Base-by-base conservation (phyloP, 1,140 invertebrate genomes). In the Pogonomyrmex californicus region DNA sequence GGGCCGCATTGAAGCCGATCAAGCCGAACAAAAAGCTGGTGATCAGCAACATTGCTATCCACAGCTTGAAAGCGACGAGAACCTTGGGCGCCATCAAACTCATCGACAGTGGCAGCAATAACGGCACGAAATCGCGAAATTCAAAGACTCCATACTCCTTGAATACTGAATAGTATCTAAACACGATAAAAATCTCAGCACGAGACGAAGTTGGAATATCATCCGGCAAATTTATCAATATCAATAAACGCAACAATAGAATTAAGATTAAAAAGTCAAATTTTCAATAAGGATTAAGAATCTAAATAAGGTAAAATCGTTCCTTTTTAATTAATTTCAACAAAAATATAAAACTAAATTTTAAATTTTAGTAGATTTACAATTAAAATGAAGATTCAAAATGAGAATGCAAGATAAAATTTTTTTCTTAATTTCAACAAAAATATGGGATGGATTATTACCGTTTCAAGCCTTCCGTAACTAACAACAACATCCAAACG, bases 1-100 rank as follows among this genome's bases (percentile, higher is more conserved):
- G 98, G 51, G 97, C 97, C 4, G 97, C 98, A 93, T 97, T 98
- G 0, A 98, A 86, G 4, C 97, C 98, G 60, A 98, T 96, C 1
- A 96, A 88, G 12, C 92, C 94, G 92, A 98, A 98, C 2, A 96
- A 86, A 30, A 97, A 96, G 91, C 97, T 98, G 0, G 92, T 95
- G 0, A 96, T 91, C 4, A 96, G 81, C 12, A 97, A 91, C 38
- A 98, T 96, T 68, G 95, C 94, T 0, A 96, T 30, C 97, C 97
- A 98, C 75, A 95, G 91, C 88, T 95, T 88, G 58, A 96, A 1
- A 91, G 91, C 92, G 60, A 94, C 78, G 23, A 93, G 7, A 47
- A 95, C 0, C 63, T 77, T 94, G 36, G 82, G 86, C 4, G 93
- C 92, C 41, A 78, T 91, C 90, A 96, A 79, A 33, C 93, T 95